Evolutionary conservation across 2,888 invertebrate genomes (phyloP), one percentile per base, ranked within the genome.

Genomic region (Dryobota labecula): DNA sequence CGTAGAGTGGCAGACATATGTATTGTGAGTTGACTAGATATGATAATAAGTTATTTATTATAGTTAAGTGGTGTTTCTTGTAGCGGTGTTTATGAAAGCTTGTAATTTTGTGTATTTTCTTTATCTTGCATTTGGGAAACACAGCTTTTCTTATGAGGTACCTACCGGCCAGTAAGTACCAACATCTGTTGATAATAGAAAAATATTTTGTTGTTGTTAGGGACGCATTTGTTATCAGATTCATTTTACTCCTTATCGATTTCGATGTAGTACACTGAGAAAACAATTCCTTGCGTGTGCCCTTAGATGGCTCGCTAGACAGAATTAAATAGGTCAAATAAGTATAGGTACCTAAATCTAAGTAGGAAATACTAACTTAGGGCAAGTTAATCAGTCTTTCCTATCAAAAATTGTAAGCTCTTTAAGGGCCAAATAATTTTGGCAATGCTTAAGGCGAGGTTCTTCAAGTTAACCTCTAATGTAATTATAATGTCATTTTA

Each of bases 1-100:
- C 80, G 86, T 81, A 81, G 64, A 64, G 9, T 3, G 7, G 30
- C 15, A 15, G 62, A 76, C 62, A 76, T 53, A 24, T 80, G 80
- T 76, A 73, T 73, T 70, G 15, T 58, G 36, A 30, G 20, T 65
- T 58, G 33, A 70, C 24, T 47, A 53, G 58, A 63, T 58, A 77
- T 64, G 64, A 53, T 66, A 78, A 78, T 74, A 54, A 74, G 56
- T 74, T 78, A 72, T 74, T 71, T 70, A 66, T 73, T 54, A 63
- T 75, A 24, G 36, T 51, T 57, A 74, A 80, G 66, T 66, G 65
- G 27, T 53, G 33, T 65, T 74, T 15, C 60, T 41, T 80, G 74
- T 80, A 45, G 13, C 36, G 20, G 5, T 53, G 47, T 63, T 51
- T 77, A 57, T 9, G 49, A 63, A 47, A 47, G 73, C 36, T 78